These are phyloP conservation scores for Xanthorhoe designata DNA, from an alignment of 2,888 invertebrate species.

Conservation along the genomic window DNA sequence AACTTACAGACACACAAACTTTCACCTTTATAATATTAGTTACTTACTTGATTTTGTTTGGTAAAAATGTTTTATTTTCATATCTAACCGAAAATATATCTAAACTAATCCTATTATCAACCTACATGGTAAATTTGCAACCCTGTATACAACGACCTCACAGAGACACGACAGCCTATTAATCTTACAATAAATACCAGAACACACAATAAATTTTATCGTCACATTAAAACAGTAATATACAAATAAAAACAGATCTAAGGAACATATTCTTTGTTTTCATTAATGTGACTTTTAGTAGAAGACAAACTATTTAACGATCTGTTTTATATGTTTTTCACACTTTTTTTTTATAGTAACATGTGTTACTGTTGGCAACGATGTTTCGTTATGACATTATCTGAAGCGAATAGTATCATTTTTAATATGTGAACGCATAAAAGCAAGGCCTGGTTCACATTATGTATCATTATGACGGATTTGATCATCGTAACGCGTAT, in stretches of 20 bases:
- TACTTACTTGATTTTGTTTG: too few species aligned
- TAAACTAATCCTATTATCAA: too few species aligned
- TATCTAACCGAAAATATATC: too few species aligned
- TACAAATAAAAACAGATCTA: slow-evolving; percentile 48
- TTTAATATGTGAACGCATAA: slow-evolving; percentile 56
- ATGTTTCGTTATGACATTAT: slow-evolving; percentile 78
- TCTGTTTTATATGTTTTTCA: slow-evolving; percentile 74
- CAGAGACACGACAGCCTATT: slow-evolving; percentile 80
- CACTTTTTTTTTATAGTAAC: slow-evolving; percentile 67
- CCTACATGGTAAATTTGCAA: not conserved
- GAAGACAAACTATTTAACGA: slow-evolving; percentile 75
- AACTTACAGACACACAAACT: too few species aligned
- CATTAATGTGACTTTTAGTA: slow-evolving; percentile 72
- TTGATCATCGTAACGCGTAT: too few species aligned
- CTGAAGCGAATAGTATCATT: slow-evolving; percentile 73
- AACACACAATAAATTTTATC: slow-evolving; percentile 52
- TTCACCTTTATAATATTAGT: too few species aligned
- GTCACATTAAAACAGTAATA: slow-evolving; percentile 48
- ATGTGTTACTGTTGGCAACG: slow-evolving; percentile 63
- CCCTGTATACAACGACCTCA: slow-evolving; percentile 57
- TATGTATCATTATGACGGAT: not conserved
- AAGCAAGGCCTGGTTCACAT: slow-evolving; percentile 35
- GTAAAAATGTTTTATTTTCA: too few species aligned
- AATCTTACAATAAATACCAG: slow-evolving; percentile 82
- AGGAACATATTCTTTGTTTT: slow-evolving; percentile 53